Evolutionary conservation across 2,888 invertebrate genomes (phyloP).

Genomic region (Cerastis rubricosa): DNA sequence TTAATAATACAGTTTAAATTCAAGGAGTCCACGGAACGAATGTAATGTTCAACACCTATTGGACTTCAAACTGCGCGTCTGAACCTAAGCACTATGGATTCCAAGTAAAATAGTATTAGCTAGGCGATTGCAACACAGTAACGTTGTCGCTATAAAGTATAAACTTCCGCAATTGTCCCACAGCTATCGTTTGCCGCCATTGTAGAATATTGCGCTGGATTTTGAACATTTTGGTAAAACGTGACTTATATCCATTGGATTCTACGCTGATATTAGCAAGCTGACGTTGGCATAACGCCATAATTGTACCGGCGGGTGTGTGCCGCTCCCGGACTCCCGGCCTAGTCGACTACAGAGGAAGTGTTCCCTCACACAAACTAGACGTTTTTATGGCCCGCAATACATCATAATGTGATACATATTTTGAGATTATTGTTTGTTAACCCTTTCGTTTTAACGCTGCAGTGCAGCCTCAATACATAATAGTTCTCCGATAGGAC

Average conservation of each 20-base stretch:
- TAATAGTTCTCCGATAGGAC: background rate
- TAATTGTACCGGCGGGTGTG: constrained; percentile 79
- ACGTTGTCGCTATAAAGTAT: constrained; percentile 76
- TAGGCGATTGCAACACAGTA: constrained; percentile 61
- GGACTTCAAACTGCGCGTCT: constrained; percentile 27
- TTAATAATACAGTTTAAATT: constrained; percentile 10
- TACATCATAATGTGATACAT: constrained; percentile 73
- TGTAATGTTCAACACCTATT: constrained; percentile 33
- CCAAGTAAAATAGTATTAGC: constrained; percentile 45
- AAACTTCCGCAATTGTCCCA: constrained; percentile 77
- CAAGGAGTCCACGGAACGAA: constrained; percentile 12
- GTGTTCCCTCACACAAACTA: constrained; percentile 71
- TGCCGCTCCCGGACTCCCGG: constrained; percentile 75
- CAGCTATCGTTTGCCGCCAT: constrained; percentile 73
- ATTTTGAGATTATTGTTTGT: constrained; percentile 56
- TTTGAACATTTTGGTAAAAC: constrained; percentile 82
- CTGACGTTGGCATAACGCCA: constrained; percentile 84
- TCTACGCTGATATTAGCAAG: constrained; percentile 80
- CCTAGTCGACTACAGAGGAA: constrained; percentile 79
- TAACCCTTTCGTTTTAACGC: constrained; percentile 39
- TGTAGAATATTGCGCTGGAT: constrained; percentile 75
- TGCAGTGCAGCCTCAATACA: constrained; percentile 15
- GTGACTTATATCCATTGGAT: constrained; percentile 82
- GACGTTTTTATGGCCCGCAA: constrained; percentile 81
- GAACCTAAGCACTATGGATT: constrained; percentile 29